Evolutionary conservation across 2,113 vertebrate species (phyloP).

Genomic region (Etheostoma cragini): DNA sequence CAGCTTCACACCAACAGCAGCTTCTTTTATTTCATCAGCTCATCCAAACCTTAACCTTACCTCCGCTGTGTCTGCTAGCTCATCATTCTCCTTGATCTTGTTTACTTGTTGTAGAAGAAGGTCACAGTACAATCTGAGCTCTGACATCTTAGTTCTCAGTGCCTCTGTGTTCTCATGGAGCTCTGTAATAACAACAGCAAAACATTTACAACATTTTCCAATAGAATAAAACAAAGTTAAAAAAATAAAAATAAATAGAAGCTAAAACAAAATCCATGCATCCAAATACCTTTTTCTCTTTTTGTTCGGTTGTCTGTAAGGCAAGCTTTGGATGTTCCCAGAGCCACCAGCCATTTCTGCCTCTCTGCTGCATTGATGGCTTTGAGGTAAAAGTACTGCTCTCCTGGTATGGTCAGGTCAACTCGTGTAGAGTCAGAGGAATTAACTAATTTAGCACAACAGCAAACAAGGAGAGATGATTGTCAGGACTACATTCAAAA

Average conservation of each 20-base stretch:
- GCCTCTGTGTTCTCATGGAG: slow-evolving; percentile 95
- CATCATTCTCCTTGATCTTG: slow-evolving; percentile 86
- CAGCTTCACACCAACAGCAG: slow-evolving; percentile 32
- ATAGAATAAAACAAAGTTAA: too few relatives aligned
- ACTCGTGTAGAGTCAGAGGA: slow-evolving; percentile 93
- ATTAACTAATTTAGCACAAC: slow-evolving; percentile 86
- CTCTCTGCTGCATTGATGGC: slow-evolving; percentile 95
- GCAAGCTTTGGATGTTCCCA: slow-evolving; percentile 97
- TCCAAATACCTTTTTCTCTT: slow-evolving; percentile 92
- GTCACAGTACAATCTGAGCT: slow-evolving; percentile 96
- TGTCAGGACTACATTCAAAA: not conserved
- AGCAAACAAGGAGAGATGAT: not conserved
- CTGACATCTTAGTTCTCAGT: slow-evolving; percentile 97
- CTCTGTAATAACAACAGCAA: slow-evolving; percentile 80
- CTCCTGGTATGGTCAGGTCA: slow-evolving; percentile 95
- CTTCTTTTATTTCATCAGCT: slow-evolving; percentile 57
- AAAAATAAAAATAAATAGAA: too few relatives aligned
- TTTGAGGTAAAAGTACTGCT: slow-evolving; percentile 97
- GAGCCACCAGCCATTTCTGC: slow-evolving; percentile 95
- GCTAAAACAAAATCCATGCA: not conserved
- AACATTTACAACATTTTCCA: too few relatives aligned
- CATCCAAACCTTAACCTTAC: slow-evolving; percentile 62
- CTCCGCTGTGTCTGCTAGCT: slow-evolving; percentile 66
- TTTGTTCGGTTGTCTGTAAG: slow-evolving; percentile 95
- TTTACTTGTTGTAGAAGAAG: slow-evolving; percentile 97